A percentile compares a stretch with the other conserved stretches of the same genome.
Conservation (phyloP, 2,113 vertebrate genomes). For the Microcebus murinus region DNA sequence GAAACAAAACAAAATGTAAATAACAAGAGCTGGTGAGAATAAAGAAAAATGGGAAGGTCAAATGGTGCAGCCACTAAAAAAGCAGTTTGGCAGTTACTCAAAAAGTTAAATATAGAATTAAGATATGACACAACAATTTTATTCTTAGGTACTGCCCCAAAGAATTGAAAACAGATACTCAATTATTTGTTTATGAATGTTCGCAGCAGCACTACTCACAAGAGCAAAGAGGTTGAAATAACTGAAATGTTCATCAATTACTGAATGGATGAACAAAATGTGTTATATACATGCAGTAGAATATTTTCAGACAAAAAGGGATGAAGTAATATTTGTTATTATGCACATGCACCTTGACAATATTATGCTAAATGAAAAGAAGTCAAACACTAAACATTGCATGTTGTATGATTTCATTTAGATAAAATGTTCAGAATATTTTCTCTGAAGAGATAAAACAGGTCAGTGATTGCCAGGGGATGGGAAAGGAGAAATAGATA, state of each 20-base stretch:
- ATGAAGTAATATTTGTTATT: not conserved
- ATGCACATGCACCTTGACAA: not conserved
- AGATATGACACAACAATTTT: not conserved
- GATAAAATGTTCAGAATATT: not conserved
- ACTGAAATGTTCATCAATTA: not conserved
- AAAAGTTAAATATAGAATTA: not conserved
- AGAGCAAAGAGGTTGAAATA: not conserved
- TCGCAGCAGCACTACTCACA: not conserved
- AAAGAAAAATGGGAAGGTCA: not conserved
- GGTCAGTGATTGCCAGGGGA: not conserved
- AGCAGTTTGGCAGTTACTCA: not conserved
- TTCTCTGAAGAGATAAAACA: not conserved
- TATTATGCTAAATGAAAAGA: not conserved
- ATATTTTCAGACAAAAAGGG: not conserved
- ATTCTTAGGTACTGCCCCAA: not conserved
- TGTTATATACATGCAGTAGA: not conserved
- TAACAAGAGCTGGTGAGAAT: not conserved
- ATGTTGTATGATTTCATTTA: not conserved
- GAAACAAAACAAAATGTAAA: not conserved
- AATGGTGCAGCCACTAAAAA: not conserved
- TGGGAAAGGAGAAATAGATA: not conserved
- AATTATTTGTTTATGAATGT: not conserved
- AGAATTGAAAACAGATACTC: not conserved
- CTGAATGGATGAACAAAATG: not conserved
- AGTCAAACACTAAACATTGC: not conserved